Conservation (phyloP, 2,888 invertebrate species). For the Noctua janthe region DNA sequence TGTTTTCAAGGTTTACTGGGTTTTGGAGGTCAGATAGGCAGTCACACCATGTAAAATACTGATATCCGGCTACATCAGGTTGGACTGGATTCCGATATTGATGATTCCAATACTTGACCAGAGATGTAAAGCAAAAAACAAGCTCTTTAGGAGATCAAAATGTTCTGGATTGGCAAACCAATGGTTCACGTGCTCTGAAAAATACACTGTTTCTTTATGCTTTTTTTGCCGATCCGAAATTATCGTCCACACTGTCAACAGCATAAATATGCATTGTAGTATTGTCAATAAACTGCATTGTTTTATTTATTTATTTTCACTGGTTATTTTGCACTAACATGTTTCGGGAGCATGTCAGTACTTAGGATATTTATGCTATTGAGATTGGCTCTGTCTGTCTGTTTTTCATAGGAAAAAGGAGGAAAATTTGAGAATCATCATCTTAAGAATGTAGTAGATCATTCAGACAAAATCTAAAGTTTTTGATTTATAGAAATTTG, state of each 20-base stretch:
- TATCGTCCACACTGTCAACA: slow-evolving; percentile 25
- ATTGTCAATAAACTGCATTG: slow-evolving; percentile 45
- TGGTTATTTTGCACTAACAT: neutral
- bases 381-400: neutral
- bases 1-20: neutral
- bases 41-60: neutral
- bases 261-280: slow-evolving; percentile 37
- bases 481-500: too few relatives aligned
- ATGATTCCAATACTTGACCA: neutral
- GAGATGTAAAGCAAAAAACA: neutral
- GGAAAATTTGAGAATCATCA: neutral
- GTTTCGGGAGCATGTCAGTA: neutral
- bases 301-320: slow-evolving; percentile 33
- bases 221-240: slow-evolving; percentile 24
- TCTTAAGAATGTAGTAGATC: neutral
- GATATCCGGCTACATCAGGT: neutral
- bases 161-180: neutral
- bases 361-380: neutral
- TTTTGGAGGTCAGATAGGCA: neutral
- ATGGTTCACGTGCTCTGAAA: slow-evolving; percentile 8
- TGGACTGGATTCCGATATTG: too few relatives aligned
- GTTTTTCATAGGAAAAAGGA: neutral
- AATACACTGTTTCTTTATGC: slow-evolving; percentile 10
- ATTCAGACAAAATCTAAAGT: neutral
- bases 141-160: neutral